Evolutionary conservation across 1,140 invertebrate genomes (phyloP).

Genomic region (Nylanderia fulva): DNA sequence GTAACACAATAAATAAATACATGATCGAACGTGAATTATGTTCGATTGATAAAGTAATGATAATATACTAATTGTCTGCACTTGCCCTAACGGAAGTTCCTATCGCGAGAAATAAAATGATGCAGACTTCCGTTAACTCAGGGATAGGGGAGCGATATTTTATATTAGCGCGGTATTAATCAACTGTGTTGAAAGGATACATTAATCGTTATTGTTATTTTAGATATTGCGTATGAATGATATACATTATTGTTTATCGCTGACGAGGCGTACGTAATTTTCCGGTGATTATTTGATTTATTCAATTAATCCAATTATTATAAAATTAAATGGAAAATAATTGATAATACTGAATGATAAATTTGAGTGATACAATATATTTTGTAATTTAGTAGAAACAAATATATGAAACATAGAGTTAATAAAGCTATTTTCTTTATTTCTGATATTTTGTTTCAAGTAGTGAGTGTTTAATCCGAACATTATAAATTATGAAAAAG

Average conservation of each 20-base stretch:
- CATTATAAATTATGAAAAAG: background rate
- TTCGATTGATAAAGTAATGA: constrained; percentile 43
- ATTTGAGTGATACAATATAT: background rate
- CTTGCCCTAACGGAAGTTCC: constrained; percentile 44
- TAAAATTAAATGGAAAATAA: constrained; percentile 1
- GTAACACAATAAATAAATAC: constrained; percentile 8
- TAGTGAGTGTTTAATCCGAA: background rate
- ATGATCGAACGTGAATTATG: constrained; percentile 19
- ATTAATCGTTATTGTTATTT: constrained; percentile 29
- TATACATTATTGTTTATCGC: background rate
- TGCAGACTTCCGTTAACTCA: constrained; percentile 34
- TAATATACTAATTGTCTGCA: background rate
- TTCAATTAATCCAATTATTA: background rate
- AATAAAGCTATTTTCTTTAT: background rate
- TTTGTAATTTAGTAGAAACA: background rate
- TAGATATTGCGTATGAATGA: background rate
- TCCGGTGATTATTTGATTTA: background rate
- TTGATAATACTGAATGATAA: background rate
- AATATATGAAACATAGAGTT: background rate
- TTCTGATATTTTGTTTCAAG: background rate
- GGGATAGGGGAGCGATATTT: constrained; percentile 30
- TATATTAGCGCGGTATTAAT: constrained; percentile 20
- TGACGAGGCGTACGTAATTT: background rate
- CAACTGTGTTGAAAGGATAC: background rate
- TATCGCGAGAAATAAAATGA: constrained; percentile 56